These are phyloP conservation scores for Chrysopilus asiliformis DNA, from an alignment of 2,888 invertebrate genomes.

Conservation along the genomic window DNA sequence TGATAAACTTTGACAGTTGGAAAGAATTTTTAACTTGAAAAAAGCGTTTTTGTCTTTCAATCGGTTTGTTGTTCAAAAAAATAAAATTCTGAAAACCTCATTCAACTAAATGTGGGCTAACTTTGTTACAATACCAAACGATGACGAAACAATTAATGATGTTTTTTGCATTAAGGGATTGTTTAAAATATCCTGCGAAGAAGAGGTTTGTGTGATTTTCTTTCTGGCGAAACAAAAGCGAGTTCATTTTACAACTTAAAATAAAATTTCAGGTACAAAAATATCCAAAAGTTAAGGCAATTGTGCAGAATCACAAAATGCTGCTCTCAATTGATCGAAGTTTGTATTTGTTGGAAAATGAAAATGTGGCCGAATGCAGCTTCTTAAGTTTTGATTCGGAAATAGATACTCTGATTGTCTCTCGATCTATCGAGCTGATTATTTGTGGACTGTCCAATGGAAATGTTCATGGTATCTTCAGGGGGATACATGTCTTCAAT, in stretches of 20 bases:
- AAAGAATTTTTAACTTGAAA: too few species aligned
- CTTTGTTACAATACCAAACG: constrained; percentile 24
- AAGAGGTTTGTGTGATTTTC: too few species aligned
- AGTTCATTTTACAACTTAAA: background rate
- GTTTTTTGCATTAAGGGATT: constrained; percentile 30
- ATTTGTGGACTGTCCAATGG: constrained; percentile 31
- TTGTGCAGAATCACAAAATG: constrained; percentile 29
- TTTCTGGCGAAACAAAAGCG: background rate
- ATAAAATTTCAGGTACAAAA: constrained; percentile 21
- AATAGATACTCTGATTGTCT: constrained; percentile 28
- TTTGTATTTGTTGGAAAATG: constrained; percentile 29
- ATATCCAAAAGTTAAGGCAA: constrained; percentile 26
- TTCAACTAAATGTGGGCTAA: constrained; percentile 28
- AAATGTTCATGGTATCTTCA: constrained; percentile 30
- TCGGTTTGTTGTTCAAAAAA: background rate
- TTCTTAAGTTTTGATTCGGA: constrained; percentile 25
- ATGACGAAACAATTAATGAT: constrained; percentile 32
- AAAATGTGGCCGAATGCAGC: constrained; percentile 28
- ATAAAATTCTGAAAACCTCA: background rate
- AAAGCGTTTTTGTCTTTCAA: background rate
- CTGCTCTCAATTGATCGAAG: constrained; percentile 29
- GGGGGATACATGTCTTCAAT: constrained; percentile 29
- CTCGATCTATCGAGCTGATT: constrained; percentile 29
- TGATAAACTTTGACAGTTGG: too few species aligned
- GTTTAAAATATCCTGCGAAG: constrained; percentile 30